These are phyloP conservation scores for Trididemnum clinides DNA, from an alignment of 23 tunicate species.

Conservation along the genomic window DNA sequence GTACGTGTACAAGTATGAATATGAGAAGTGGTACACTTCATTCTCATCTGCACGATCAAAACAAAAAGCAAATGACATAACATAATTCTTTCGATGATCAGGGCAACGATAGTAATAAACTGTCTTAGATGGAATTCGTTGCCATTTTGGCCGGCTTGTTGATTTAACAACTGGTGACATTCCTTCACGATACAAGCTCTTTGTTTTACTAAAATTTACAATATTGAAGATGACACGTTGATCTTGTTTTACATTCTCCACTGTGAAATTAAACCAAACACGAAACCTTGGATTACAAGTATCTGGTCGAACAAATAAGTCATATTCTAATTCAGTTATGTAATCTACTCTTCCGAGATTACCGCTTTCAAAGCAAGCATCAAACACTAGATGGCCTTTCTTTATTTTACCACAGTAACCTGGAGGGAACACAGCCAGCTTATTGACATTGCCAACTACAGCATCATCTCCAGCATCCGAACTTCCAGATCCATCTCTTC, in stretches of 20 bases:
- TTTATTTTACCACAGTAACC: slow-evolving; percentile 85
- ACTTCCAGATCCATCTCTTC: slow-evolving; percentile 50
- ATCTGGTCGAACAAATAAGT: slow-evolving; percentile 91
- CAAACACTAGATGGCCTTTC: slow-evolving; percentile 92
- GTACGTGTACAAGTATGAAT: slow-evolving; percentile 92
- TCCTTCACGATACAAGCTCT: slow-evolving; percentile 94
- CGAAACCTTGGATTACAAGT: slow-evolving; percentile 97
- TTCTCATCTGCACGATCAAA: slow-evolving; percentile 89
- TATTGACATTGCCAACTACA: slow-evolving; percentile 92
- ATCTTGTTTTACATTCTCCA: slow-evolving; percentile 87
- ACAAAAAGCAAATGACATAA: slow-evolving; percentile 96
- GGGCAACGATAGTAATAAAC: slow-evolving; percentile 93
- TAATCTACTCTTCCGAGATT: slow-evolving; percentile 96
- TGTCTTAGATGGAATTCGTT: slow-evolving; percentile 88
- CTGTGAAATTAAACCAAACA: slow-evolving; percentile 96
- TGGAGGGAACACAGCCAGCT: slow-evolving; percentile 66
- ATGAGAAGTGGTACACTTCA: slow-evolving; percentile 89
- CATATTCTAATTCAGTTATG: slow-evolving; percentile 94
- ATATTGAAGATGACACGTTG: slow-evolving; percentile 95
- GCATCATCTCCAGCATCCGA: slow-evolving; percentile 95
- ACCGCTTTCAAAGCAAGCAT: slow-evolving; percentile 99
- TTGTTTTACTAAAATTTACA: slow-evolving; percentile 97
- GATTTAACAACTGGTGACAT: slow-evolving; percentile 98
- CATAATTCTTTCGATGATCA: slow-evolving; percentile 93
- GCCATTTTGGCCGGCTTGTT: slow-evolving; percentile 96